phyloP scores from a whole-genome alignment of 2,113 vertebrate species.

The Mobula hypostoma region DNA sequence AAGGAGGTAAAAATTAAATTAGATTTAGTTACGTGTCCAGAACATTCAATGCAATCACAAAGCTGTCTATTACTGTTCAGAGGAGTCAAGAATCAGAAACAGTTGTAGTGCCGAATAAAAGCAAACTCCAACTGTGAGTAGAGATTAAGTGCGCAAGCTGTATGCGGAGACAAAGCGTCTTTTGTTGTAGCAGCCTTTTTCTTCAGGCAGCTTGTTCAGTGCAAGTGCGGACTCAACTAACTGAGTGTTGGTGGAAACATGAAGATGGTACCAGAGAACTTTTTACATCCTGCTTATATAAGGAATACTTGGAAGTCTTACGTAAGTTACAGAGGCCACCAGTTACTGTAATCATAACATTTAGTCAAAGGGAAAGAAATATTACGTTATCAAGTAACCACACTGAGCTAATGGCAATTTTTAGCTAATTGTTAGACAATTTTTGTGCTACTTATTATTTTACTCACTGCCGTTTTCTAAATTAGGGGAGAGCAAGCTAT shows the following conservation, averaged over 20 bases:
- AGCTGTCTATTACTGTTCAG: background rate
- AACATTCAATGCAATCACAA: constrained; percentile 14
- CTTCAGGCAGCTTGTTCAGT: background rate
- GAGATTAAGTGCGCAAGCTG: constrained; percentile 17
- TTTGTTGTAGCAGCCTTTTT: background rate
- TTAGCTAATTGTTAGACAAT: background rate
- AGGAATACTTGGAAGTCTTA: background rate
- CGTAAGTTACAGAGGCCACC: background rate
- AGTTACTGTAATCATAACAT: background rate
- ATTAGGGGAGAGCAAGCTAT: no score
- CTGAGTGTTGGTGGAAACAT: background rate
- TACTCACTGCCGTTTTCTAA: background rate
- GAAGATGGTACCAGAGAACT: background rate
- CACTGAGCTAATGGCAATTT: background rate
- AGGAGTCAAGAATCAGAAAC: constrained; percentile 5
- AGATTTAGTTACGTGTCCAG: background rate
- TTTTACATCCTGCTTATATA: background rate
- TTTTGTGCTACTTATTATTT: background rate
- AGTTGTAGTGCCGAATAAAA: constrained; percentile 5
- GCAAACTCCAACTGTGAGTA: background rate
- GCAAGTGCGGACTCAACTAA: constrained; percentile 13
- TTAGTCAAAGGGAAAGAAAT: background rate
- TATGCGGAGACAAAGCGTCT: background rate
- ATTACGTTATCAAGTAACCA: background rate
- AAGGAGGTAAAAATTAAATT: background rate